Base-by-base conservation (phyloP, 2,888 invertebrate species). In the Corbicula japonica region DNA sequence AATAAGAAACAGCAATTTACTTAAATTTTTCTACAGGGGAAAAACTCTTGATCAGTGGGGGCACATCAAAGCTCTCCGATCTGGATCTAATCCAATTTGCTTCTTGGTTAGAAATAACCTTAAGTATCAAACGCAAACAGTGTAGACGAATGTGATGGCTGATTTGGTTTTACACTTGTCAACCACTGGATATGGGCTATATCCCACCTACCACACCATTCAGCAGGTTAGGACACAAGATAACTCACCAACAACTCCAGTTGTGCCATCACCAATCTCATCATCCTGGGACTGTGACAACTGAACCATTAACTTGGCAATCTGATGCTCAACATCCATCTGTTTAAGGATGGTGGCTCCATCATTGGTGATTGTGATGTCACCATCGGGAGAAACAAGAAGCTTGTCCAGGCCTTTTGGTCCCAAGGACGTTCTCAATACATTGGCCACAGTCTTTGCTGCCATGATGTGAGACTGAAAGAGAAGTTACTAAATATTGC, bases 261-360 rank as follows among this genome's bases (percentile, higher is more conserved):
- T 99, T 0, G 99, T 99, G 60, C 99, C 99, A 94, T 99, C 99
- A 46, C 99, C 99, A 90, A 99, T 99, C 95, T 99, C 99, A 94
- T 99, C 98, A 93, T 99, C 99, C 94, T 99, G 99, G 72, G 99
- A 98, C 94, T 99, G 98, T 32, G 98, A 98, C 76, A 99, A 94
- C 93, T 99, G 98, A 30, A 99, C 99, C 96, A 99, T 96, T 62
- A 99, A 95, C 93, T 99, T 99, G 44, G 98, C 99, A 88, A 99
- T 98, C 95, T 99, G 97, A 93, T 99, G 99, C 34, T 99, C 98
- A 6, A 99, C 98, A 93, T 99, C 99, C 99, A 99, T 99, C 94
- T 97, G 95, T 94, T 98, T 98, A 87, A 99, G 95, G 91, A 99
- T 99, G 0, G 99, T 99, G n/a, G 99, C 99, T 30, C 99, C 99